Evolutionary conservation across 2,113 vertebrate genomes (phyloP), one percentile per base, ranked within the genome.

Genomic region (Geothlypis trichas): DNA sequence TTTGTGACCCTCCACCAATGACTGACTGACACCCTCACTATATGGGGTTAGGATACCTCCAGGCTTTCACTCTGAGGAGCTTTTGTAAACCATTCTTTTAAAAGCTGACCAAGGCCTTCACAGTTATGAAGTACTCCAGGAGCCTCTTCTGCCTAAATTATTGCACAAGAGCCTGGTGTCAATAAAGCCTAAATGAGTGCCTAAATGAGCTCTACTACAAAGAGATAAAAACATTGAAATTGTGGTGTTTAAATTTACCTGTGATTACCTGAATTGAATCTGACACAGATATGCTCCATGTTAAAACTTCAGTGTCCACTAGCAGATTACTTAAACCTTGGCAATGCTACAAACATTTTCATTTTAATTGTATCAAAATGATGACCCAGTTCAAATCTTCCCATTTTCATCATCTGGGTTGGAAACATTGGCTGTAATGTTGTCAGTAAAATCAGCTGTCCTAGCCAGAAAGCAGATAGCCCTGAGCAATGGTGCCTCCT

Each of bases 1-100:
- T 96, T 94, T 93, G 92, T 97, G 98, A 97, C 98, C 98, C 92
- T 94, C 71, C 84, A 39, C 93, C 96, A 84, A 27, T 95, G 95
- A 88, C 83, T 92, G 90, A 80, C 69, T 87, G 95, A 90, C 97
- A 96, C 84, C 93, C 94, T 93, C 81, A 3, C 97, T 93, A 84
- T 65, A 78, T 73, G 73, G 80, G 97, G 90, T 91, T 84, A 67
- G 78, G 76, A 95, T 93, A 92, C 87, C 95, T 97, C 92, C 91
- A 96, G 94, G 93, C 91, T 96, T 96, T 95, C 86, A 58, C 95
- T 96, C 73, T 46, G 28, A 94, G 95, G 76, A 93, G 62, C 85
- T 95, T 97, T 97, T 97, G 95, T 97, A 95, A 97, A 94, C 68
- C 41, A 5, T 80, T 92, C 97, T 97, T 96, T 97, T 74, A 96